A percentile compares a stretch with the other conserved stretches of the same genome.
These are phyloP conservation scores for Sebastes kiyomatsui DNA, from an alignment of 2,797 vertebrate species.

Conservation along the genomic window DNA sequence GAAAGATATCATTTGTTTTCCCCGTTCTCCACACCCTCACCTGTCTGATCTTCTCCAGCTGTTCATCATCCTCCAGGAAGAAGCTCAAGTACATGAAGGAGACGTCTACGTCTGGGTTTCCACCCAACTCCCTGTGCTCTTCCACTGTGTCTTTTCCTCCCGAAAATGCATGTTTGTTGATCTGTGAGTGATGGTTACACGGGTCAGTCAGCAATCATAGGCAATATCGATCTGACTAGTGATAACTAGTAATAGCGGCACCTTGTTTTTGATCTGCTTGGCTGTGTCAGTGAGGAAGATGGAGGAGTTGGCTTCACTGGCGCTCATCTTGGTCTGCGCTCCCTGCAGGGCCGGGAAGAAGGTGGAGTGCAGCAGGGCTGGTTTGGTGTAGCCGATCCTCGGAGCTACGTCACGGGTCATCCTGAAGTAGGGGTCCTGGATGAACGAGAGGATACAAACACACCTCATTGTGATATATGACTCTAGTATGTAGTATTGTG, in stretches of 20 bases:
- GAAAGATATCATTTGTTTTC: neutral
- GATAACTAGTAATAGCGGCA: conserved; percentile 42
- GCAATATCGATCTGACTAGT: neutral
- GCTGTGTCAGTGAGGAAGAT: conserved; percentile 97
- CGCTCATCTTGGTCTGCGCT: conserved; percentile 98
- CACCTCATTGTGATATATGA: neutral
- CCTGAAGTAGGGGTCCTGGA: conserved; percentile 96
- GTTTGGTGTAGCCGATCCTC: conserved; percentile 92
- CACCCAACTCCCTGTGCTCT: conserved; percentile 91
- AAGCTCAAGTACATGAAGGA: conserved; percentile 98
- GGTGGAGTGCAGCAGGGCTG: conserved; percentile 93
- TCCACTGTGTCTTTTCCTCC: conserved; percentile 96
- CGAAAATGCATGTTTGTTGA: conserved; percentile 98
- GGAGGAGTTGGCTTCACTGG: conserved; percentile 95
- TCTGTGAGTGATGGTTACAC: conserved; percentile 68
- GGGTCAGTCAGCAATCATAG: neutral
- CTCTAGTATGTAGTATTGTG: neutral
- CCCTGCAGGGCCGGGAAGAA: conserved; percentile 98
- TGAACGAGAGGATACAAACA: neutral
- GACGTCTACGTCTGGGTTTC: conserved; percentile 94
- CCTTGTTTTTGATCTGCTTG: conserved; percentile 98
- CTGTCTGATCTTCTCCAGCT: conserved; percentile 92
- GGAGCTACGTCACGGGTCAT: conserved; percentile 98
- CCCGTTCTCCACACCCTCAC: conserved; percentile 70
- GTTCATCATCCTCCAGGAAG: conserved; percentile 96